A percentile compares a stretch with the other conserved stretches of the same genome.
These are phyloP conservation scores for Bothrops alternatus DNA, from an alignment of 2,797 vertebrate species.

Conservation along the genomic window DNA sequence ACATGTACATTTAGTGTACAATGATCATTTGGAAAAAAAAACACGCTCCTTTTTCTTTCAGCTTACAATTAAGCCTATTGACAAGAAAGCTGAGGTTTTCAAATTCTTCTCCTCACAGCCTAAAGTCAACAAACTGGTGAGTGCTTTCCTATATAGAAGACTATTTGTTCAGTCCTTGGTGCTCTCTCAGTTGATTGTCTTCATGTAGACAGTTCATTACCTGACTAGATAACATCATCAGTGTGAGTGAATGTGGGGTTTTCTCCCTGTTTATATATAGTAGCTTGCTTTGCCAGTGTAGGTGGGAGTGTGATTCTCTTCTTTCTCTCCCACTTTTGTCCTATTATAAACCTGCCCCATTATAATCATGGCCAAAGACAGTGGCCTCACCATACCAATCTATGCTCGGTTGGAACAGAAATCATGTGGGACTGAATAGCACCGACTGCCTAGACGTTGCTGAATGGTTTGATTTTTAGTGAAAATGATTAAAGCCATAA, in stretches of 20 bases:
- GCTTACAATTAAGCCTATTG: slow-evolving; percentile 91
- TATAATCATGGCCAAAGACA: background rate
- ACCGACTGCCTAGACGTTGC: background rate
- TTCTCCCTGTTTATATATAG: background rate
- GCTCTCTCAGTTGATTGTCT: background rate
- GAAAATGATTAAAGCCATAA: background rate
- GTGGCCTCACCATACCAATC: background rate
- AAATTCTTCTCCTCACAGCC: slow-evolving; percentile 92
- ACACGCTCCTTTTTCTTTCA: slow-evolving; percentile 49
- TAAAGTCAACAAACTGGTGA: slow-evolving; percentile 89
- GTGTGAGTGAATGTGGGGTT: background rate
- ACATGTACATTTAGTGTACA: background rate
- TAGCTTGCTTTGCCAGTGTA: background rate
- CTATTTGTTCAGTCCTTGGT: background rate
- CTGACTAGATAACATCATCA: background rate
- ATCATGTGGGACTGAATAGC: background rate
- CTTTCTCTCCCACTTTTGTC: background rate
- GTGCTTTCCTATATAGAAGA: slow-evolving; percentile 30
- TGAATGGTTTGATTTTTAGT: background rate
- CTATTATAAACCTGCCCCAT: background rate
- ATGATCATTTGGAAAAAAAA: background rate
- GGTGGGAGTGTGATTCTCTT: background rate
- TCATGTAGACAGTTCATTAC: background rate
- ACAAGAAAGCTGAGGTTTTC: slow-evolving; percentile 92
- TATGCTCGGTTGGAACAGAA: background rate